Evolutionary conservation across 2,797 vertebrate species (phyloP), one percentile per base, ranked within the genome.

Genomic region (Argya squamiceps): DNA sequence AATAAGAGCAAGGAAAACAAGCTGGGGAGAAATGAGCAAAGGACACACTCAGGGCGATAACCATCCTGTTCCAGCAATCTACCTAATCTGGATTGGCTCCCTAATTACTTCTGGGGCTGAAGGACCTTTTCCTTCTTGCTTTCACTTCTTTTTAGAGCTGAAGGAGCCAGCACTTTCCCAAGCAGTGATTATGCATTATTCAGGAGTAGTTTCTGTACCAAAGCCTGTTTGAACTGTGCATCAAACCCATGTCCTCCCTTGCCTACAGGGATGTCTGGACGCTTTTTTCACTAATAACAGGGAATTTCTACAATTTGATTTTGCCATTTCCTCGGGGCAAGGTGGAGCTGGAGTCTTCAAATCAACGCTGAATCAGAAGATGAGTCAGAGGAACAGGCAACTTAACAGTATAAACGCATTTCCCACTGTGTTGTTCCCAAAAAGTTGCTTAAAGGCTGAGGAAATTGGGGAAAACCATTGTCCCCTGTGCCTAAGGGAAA

Each of bases 1-100:
- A 58, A 47, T 26, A 62, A 75, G 80, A 75, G 41, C 11, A 46
- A 77, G 30, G 23, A 71, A 89, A 91, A 91, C 22, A 58, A 84
- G 41, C n/a, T 2, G 2, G 22, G 49, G 23, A 76, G 64, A 75
- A 83, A 16, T 0, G 7, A 83, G 67, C 59, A 77, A 77, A 88
- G 84, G 74, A 71, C 50, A 27, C 0, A 0, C 22, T 75, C 9
- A 7, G 20, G 3, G 6, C 6, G 32, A 23, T 30, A 56, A 67
- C 37, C 5, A 8, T 34, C 39, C 43, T 5, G 20, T 27, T 64
- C 75, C 74, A 76, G 59, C 52, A 68, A 46, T 30, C 27, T 7
- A 2, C 14, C 36, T 75, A 23, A 56, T 67, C 60, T 74, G 55
- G 68, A 71, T 2, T 46, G 22, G 44, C 6, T 89, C 23, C 46